Percentiles rank a stretch among this genome's conserved stretches.
These are phyloP conservation scores for Canis aureus DNA, from an alignment of 2,113 vertebrate species.

Conservation along the genomic window DNA sequence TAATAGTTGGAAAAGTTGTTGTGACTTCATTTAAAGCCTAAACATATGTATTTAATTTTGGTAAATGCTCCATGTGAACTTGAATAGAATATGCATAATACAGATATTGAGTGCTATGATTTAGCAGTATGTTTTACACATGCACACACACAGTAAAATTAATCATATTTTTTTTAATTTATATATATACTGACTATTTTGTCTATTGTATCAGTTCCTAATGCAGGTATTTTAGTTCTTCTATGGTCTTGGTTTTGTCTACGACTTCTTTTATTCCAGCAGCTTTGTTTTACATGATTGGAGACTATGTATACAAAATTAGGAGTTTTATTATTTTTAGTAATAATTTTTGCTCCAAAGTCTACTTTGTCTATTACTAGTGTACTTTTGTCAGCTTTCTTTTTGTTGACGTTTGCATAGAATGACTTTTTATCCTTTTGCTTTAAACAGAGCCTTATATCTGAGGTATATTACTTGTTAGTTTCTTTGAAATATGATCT, in stretches of 20 bases:
- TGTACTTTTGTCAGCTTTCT: not conserved
- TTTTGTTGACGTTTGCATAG: not conserved
- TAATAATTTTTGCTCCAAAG: not conserved
- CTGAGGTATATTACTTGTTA: not conserved
- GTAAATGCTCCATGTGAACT: not conserved
- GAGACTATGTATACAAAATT: not conserved
- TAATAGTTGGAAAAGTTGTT: not conserved
- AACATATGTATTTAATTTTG: not conserved
- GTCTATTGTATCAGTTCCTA: not conserved
- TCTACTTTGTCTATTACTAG: not conserved
- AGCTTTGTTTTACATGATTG: not conserved
- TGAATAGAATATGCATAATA: not conserved
- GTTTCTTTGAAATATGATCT: not conserved
- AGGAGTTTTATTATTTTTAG: constrained; percentile 5
- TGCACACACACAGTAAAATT: not conserved
- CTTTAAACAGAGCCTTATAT: not conserved
- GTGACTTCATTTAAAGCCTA: not conserved
- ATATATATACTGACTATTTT: not conserved
- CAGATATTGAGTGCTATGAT: not conserved
- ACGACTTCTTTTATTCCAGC: not conserved
- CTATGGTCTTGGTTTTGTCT: not conserved
- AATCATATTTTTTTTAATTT: not conserved
- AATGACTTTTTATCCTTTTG: not conserved
- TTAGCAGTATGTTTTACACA: not conserved
- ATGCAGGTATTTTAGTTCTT: not conserved